Percentiles rank a stretch among this genome's conserved stretches.
phyloP scores from a whole-genome alignment of 1,140 invertebrate species.

The Lepidurus packardi region DNA sequence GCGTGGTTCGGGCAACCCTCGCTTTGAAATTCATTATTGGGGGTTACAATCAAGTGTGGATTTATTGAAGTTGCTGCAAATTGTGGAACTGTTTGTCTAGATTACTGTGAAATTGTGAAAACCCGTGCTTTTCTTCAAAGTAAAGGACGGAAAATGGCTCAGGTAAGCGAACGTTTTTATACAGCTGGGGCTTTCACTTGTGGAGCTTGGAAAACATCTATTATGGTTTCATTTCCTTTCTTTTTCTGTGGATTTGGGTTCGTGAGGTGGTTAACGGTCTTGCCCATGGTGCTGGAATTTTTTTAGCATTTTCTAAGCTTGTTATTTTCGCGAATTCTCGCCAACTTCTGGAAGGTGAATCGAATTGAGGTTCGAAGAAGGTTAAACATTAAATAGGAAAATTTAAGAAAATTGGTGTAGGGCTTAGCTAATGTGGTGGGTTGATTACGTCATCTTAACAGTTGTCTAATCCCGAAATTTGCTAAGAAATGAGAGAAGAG shows the following conservation, averaged over 20 bases:
- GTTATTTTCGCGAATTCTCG: too few species aligned
- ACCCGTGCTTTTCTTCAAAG: background rate
- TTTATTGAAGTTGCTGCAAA: background rate
- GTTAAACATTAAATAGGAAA: too few species aligned
- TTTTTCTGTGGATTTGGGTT: background rate
- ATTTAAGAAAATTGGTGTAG: too few species aligned
- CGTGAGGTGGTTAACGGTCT: too few species aligned
- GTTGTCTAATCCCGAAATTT: too few species aligned
- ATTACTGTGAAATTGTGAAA: background rate
- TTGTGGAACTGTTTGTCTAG: background rate
- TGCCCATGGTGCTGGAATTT: too few species aligned
- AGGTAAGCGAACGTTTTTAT: background rate
- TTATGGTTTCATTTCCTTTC: background rate
- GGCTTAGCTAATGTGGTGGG: too few species aligned
- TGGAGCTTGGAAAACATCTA: background rate
- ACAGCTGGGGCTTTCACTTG: constrained; percentile 7
- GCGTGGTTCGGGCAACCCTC: background rate
- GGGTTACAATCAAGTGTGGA: background rate
- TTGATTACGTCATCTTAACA: too few species aligned
- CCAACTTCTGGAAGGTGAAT: too few species aligned
- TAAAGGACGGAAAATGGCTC: background rate
- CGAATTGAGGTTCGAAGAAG: too few species aligned
- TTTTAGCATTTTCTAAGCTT: too few species aligned
- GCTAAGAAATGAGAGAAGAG: too few species aligned
- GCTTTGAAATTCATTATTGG: background rate